Conservation (phyloP, 2,113 vertebrate genomes). For the Sphaerodactylus townsendi region DNA sequence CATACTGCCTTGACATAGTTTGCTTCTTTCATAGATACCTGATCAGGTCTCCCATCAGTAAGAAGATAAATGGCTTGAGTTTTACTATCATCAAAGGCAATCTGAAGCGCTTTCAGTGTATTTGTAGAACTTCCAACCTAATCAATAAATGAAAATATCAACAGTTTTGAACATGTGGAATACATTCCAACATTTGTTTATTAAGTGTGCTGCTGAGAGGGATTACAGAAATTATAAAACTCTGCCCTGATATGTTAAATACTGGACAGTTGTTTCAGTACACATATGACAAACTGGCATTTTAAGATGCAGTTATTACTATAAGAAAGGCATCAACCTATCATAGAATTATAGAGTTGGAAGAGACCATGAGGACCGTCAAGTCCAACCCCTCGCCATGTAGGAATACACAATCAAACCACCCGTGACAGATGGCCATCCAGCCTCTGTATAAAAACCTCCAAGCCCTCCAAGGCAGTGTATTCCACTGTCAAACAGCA, state of each 20-base stretch:
- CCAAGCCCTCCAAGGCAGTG: no score
- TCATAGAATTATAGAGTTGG: no score
- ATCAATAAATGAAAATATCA: slow-evolving; percentile 1
- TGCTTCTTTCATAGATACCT: slow-evolving; percentile 70
- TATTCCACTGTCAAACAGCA: no score
- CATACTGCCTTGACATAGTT: slow-evolving; percentile 12
- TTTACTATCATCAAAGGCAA: slow-evolving; percentile 76
- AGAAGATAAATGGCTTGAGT: slow-evolving; percentile 80
- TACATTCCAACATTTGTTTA: slow-evolving; percentile 7
- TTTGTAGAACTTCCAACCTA: slow-evolving; percentile 82
- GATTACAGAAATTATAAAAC: neutral
- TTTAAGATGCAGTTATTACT: neutral
- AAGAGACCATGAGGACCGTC: no score
- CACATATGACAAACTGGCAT: slow-evolving; percentile 20
- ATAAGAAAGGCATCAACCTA: neutral
- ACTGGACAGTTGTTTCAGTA: neutral
- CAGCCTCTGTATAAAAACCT: no score
- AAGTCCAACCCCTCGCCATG: no score
- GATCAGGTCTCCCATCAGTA: slow-evolving; percentile 83
- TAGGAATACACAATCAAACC: no score
- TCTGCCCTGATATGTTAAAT: slow-evolving; percentile 19
- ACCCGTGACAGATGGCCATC: no score
- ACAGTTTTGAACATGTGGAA: neutral
- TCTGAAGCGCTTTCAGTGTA: slow-evolving; percentile 75
- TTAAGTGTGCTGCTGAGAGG: slow-evolving; percentile 10